A percentile compares a stretch with the other conserved stretches of the same genome.
phyloP scores from a whole-genome alignment of 2,888 invertebrate genomes.

The Melanostoma mellinum region DNA sequence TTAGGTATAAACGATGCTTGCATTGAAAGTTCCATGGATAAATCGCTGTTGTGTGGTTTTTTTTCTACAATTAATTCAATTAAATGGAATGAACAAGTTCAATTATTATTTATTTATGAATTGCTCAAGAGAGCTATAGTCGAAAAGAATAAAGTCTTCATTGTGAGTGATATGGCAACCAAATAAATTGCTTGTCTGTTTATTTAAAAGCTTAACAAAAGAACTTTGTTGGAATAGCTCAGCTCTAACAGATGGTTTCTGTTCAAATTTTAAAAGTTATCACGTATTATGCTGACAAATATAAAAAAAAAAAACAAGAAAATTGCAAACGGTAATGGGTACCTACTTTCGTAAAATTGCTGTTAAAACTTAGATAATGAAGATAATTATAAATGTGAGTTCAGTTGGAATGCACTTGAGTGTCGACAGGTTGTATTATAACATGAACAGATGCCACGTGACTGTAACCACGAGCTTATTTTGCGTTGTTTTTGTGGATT shows the following conservation, averaged over 20 bases:
- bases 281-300: neutral
- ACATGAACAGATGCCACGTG: too few species aligned
- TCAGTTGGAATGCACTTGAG: too few species aligned
- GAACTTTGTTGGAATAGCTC: neutral
- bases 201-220: slow-evolving; percentile 20
- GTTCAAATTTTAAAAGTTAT: neutral
- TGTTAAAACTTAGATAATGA: too few species aligned
- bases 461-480: too few species aligned
- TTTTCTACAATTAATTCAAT: slow-evolving; percentile 3
- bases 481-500: too few species aligned
- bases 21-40: neutral
- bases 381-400: too few species aligned
- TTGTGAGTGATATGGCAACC: neutral
- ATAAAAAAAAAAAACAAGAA: too few species aligned
- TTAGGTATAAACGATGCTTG: neutral
- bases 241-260: neutral
- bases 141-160: neutral
- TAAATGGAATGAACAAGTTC: slow-evolving; percentile 2
- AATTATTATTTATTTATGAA: neutral
- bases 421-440: too few species aligned
- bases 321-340: too few species aligned
- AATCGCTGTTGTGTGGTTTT: neutral
- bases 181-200: neutral
- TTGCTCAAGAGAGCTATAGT: neutral
- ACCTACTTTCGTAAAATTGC: too few species aligned